Evolutionary conservation across 2,797 vertebrate species (phyloP).

Genomic region (Oreochromis grahami): DNA sequence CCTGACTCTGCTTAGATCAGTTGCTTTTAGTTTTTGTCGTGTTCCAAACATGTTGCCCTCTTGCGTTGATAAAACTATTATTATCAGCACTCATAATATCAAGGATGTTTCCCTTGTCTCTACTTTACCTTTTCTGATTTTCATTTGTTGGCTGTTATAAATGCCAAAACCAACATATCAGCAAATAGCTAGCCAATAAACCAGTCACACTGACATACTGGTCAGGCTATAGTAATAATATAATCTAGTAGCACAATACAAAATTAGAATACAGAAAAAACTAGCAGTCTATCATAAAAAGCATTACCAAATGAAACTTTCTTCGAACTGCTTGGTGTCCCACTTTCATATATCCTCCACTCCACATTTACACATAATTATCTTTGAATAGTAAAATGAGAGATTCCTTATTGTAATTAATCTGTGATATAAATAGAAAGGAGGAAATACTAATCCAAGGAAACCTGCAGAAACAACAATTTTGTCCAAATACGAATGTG

Average conservation of each 20-base stretch:
- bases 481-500: neutral
- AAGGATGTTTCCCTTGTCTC: neutral
- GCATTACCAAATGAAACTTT: neutral
- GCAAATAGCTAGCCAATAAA: neutral
- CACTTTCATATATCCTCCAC: neutral
- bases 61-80: accelerated
- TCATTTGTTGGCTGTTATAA: neutral
- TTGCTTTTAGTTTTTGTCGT: neutral
- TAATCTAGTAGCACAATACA: neutral
- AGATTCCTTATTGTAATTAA: neutral
- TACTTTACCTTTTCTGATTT: neutral
- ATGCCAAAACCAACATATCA: neutral
- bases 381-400: neutral
- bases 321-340: accelerated
- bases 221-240: neutral
- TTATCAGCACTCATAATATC: neutral
- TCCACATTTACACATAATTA: neutral
- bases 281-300: neutral
- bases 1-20: neutral
- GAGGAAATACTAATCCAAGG: neutral
- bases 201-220: neutral
- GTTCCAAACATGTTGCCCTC: accelerated
- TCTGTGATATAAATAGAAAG: neutral
- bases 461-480: neutral
- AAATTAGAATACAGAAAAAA: neutral